Evolutionary conservation across 37 sponge, comb jelly and placozoan species (phyloP).

Genomic region (Halisarca cf. caerulea): DNA sequence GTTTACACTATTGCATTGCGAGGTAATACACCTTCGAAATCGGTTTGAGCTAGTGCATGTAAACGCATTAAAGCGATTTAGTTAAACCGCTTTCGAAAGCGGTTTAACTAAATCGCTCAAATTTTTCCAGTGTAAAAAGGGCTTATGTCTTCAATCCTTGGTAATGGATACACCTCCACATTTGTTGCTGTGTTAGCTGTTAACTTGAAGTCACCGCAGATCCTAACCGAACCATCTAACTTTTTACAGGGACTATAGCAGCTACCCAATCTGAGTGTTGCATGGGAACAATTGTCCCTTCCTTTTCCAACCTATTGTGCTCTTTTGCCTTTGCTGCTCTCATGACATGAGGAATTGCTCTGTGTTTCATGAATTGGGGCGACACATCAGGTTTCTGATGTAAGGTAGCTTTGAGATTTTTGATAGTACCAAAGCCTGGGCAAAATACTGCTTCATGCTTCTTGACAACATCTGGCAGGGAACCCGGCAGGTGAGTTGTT

Average conservation of each 20-base stretch:
- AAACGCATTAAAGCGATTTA: too few relatives aligned
- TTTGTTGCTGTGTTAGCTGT: slow-evolving; percentile 5
- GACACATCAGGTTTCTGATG: background rate
- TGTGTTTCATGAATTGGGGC: background rate
- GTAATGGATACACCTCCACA: background rate
- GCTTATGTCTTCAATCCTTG: slow-evolving; percentile 27
- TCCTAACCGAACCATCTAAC: slow-evolving; percentile 44
- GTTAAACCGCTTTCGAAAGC: too few relatives aligned
- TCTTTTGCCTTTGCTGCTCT: slow-evolving; percentile 34
- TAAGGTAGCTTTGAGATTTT: background rate
- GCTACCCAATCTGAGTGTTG: slow-evolving; percentile 50
- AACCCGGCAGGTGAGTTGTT: background rate
- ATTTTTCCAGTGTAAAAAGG: too few relatives aligned
- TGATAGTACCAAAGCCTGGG: slow-evolving; percentile 16
- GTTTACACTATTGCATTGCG: too few relatives aligned
- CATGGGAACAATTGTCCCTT: slow-evolving; percentile 38
- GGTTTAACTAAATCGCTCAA: too few relatives aligned
- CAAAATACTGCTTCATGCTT: slow-evolving; percentile 19
- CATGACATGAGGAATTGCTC: slow-evolving; percentile 1
- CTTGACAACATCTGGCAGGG: background rate
- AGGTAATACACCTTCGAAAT: too few relatives aligned
- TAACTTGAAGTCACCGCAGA: slow-evolving; percentile 58
- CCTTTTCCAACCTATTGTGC: slow-evolving; percentile 12
- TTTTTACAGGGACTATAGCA: slow-evolving; percentile 56
- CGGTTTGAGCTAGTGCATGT: too few relatives aligned